Evolutionary conservation across 2,797 vertebrate species (phyloP), one percentile per base, ranked within the genome.

Genomic region (Knipowitschia caucasica): DNA sequence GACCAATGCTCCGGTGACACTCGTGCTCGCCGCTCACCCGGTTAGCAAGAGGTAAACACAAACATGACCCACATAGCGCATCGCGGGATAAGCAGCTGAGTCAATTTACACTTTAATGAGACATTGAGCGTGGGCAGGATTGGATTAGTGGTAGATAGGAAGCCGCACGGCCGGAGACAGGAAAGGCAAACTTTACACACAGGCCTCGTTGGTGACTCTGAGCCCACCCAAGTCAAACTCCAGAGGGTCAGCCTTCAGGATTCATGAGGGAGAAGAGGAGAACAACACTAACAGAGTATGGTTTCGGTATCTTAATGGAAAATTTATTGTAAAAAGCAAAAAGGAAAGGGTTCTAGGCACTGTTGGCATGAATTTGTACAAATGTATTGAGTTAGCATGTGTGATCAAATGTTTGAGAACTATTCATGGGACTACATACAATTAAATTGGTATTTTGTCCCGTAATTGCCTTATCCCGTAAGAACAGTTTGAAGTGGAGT

Each of bases 51-150:
- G 33, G 49, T 56, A 57, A 53, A 56, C 56, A 66, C 52, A 67
- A 62, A 61, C 64, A 62, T 67, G 64, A 53, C 58, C 64, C 42
- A 67, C 17, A 67, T 62, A 57, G 42, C 25, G 7, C 35, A 30
- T 51, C 53, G 49, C 47, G 33, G 53, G 47, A 52, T 56, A 53
- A 57, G 53, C 50, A 35, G 56, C 45, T 20, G 56, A 66, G 56
- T 60, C 46, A 56, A 50, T 66, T 51, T 56, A 40, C 47, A 40
- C 53, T 50, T 67, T 67, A 67, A 67, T 62, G 64, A 67, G 64
- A 61, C 53, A 50, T 36, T 17, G 58, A 62, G 34, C 55, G 52
- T 40, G 25, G 53, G 55, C 43, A 29, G 47, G 40, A 31, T 30
- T 47, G 62, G 55, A 64, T 58, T 53, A 53, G 39, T 40, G 34